These are phyloP conservation scores for Nycticorax nycticorax DNA, from an alignment of 2,113 vertebrate genomes.

Conservation along the genomic window DNA sequence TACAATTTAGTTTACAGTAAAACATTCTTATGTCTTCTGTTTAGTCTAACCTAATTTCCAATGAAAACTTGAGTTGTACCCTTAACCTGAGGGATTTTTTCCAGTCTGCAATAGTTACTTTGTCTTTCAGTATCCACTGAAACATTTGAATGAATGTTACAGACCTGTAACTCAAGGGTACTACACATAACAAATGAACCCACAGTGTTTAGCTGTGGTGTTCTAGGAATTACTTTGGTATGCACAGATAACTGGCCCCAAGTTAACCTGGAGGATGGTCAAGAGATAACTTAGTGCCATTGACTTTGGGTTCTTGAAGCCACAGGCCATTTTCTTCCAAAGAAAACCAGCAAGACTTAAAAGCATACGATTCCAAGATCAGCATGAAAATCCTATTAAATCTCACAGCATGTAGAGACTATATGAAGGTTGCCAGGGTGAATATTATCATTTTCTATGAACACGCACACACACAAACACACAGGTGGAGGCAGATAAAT, in stretches of 20 bases:
- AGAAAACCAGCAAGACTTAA: slow-evolving; percentile 26
- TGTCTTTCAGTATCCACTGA: background rate
- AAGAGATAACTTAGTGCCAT: background rate
- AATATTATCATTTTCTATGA: background rate
- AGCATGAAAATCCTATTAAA: slow-evolving; percentile 21
- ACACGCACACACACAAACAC: background rate
- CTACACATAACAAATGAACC: background rate
- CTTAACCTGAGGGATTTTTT: background rate
- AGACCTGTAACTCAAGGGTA: background rate
- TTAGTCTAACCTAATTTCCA: background rate
- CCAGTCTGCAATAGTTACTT: background rate
- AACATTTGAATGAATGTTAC: background rate
- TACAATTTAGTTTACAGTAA: background rate
- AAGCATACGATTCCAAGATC: background rate
- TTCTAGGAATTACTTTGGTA: background rate
- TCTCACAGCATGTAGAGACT: background rate
- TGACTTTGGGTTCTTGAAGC: background rate
- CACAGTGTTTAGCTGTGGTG: background rate
- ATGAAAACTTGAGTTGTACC: background rate
- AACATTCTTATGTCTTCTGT: background rate
- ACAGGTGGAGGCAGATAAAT: background rate
- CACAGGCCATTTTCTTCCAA: background rate
- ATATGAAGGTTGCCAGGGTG: background rate
- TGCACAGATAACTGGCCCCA: background rate
- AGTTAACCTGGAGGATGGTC: background rate